These are phyloP conservation scores for Drosophila leontia DNA, from an alignment of 1,140 invertebrate species.

Conservation along the genomic window DNA sequence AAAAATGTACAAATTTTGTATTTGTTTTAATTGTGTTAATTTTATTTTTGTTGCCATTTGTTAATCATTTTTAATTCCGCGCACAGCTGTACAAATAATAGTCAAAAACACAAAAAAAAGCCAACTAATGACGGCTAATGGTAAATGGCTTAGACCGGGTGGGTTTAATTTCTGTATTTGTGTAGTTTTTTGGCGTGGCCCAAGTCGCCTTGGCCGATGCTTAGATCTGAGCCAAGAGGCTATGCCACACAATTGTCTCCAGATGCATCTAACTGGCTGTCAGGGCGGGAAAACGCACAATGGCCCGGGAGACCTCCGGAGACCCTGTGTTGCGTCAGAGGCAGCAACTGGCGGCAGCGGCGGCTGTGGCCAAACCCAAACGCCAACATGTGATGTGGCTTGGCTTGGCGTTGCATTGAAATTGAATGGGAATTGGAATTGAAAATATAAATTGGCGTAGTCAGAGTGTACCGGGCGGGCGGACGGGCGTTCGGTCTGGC, in stretches of 20 bases:
- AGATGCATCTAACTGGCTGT: slow-evolving; percentile 45
- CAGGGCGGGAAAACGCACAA: slow-evolving; percentile 65
- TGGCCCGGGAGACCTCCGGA: slow-evolving; percentile 49
- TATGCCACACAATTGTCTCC: slow-evolving; percentile 56
- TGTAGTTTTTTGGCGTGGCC: slow-evolving; percentile 37
- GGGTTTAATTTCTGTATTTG: slow-evolving; percentile 31
- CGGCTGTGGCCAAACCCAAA: slow-evolving; percentile 54
- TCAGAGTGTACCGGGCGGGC: slow-evolving; percentile 40
- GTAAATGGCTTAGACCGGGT: slow-evolving; percentile 23
- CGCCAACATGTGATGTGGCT: slow-evolving; percentile 67
- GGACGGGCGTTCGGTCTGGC: slow-evolving; percentile 2
- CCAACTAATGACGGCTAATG: slow-evolving; percentile 63
- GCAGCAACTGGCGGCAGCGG: slow-evolving; percentile 7
- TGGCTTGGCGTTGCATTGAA: slow-evolving; percentile 57
- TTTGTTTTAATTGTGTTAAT: slow-evolving; percentile 3
- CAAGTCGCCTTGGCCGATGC: slow-evolving; percentile 42
- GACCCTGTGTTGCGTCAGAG: slow-evolving; percentile 61
- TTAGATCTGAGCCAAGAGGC: slow-evolving; percentile 55
- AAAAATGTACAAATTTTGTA: neutral
- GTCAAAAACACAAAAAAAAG: slow-evolving; percentile 33
- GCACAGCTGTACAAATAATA: slow-evolving; percentile 12
- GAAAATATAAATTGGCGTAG: slow-evolving; percentile 65
- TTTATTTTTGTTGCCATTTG: neutral
- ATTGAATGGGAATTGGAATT: slow-evolving; percentile 71
- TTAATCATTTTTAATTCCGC: neutral